phyloP scores from a whole-genome alignment of 2,113 vertebrate species.

The Melanotaenia duboulayi region DNA sequence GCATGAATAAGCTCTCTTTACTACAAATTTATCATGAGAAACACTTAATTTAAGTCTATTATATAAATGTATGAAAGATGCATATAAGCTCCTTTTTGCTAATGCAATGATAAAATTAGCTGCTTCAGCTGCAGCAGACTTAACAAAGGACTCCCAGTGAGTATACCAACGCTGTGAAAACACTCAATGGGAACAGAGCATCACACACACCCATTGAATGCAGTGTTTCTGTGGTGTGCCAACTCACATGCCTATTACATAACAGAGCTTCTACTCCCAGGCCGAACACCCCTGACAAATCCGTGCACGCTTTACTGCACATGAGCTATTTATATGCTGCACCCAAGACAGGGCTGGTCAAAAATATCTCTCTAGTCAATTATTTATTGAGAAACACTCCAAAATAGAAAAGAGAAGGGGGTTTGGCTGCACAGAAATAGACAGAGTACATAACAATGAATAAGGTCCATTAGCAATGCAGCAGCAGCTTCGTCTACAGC shows the following conservation, averaged over 20 bases:
- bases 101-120: conserved; percentile 30
- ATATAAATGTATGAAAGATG: background rate
- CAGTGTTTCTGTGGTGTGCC: conserved; percentile 71
- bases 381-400: conserved; percentile 80
- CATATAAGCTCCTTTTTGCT: background rate
- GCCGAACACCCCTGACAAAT: conserved; percentile 72
- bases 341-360: conserved; percentile 69
- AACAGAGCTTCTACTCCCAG: conserved; percentile 76
- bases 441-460: conserved; percentile 54
- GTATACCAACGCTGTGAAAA: conserved; percentile 64
- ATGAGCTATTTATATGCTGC: conserved; percentile 80
- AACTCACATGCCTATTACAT: conserved; percentile 84
- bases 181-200: conserved; percentile 70
- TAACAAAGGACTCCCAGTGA: conserved; percentile 58
- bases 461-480: conserved; percentile 49
- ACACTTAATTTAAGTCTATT: background rate
- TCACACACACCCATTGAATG: conserved; percentile 71
- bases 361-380: conserved; percentile 77
- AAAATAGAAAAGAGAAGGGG: conserved; percentile 53
- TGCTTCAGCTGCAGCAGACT: conserved; percentile 57
- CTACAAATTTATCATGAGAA: background rate
- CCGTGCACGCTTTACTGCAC: conserved; percentile 79
- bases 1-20: background rate
- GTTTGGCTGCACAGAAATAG: conserved; percentile 62
- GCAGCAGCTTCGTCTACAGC: conserved; percentile 44